Evolutionary conservation across 2,113 vertebrate species (phyloP).

Genomic region (Chaetorhynchus papuensis): DNA sequence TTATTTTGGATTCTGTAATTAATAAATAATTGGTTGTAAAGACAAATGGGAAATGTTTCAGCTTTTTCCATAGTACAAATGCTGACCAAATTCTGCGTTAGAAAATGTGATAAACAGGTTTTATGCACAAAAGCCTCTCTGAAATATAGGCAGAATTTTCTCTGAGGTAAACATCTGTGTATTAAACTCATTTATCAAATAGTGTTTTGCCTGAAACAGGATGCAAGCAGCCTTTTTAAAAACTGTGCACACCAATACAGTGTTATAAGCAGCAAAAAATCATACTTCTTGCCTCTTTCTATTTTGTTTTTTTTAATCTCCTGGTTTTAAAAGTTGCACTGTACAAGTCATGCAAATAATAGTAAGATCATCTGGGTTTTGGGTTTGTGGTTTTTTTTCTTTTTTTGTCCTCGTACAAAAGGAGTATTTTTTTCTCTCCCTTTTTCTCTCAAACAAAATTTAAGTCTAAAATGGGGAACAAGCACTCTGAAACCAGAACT

Average conservation of each 20-base stretch:
- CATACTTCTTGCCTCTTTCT: background rate
- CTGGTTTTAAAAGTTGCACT: background rate
- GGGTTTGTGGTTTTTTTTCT: fast-evolving
- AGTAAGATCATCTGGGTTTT: fast-evolving
- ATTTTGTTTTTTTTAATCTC: background rate
- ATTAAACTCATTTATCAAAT: slow-evolving; percentile 27
- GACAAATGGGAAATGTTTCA: background rate
- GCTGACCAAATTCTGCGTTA: background rate
- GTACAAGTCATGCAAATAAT: background rate
- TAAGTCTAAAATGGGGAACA: background rate
- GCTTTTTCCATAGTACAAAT: background rate
- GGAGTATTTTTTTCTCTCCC: background rate
- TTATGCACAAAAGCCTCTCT: background rate
- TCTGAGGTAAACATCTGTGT: background rate
- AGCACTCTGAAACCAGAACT: background rate
- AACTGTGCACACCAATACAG: background rate
- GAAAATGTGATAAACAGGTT: background rate
- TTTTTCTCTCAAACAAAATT: background rate
- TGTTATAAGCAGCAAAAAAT: background rate
- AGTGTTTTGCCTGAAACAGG: background rate
- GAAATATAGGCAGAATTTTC: background rate
- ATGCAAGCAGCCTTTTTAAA: background rate
- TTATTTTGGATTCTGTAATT: background rate
- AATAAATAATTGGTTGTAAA: background rate
- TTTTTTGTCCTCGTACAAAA: too few relatives aligned